These are phyloP conservation scores for Haplotaxodon microlepis DNA, from an alignment of 2,113 vertebrate species.

Conservation along the genomic window DNA sequence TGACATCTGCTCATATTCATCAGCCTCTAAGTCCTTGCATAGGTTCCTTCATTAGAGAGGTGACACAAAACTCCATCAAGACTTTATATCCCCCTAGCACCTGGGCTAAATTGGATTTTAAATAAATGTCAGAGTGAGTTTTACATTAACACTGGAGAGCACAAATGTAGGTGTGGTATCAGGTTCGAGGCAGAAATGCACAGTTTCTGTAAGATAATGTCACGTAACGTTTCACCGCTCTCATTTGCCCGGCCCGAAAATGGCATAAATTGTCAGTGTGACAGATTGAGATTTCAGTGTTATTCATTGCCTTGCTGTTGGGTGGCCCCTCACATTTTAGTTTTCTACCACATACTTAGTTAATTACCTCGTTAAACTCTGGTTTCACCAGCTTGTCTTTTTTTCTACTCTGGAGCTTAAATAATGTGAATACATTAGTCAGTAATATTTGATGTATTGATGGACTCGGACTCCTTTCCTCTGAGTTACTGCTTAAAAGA, in stretches of 20 bases:
- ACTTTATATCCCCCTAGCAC: conserved; percentile 64
- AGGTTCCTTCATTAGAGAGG: conserved; percentile 69
- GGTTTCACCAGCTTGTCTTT: background rate
- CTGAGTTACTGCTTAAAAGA: background rate
- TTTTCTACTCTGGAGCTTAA: background rate
- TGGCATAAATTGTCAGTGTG: background rate
- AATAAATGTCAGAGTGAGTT: conserved; percentile 74
- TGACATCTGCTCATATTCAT: conserved; percentile 76
- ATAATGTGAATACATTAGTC: background rate
- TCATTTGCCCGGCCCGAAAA: background rate
- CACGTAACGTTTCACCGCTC: background rate
- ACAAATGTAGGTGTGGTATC: conserved; percentile 31
- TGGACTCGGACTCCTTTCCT: background rate
- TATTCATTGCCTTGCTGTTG: background rate
- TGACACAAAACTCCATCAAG: conserved; percentile 68
- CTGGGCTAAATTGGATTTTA: conserved; percentile 75
- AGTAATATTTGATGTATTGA: background rate
- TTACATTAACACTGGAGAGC: conserved; percentile 51
- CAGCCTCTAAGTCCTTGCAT: conserved; percentile 57
- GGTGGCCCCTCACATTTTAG: background rate
- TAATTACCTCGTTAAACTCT: background rate
- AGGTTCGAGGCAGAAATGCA: background rate
- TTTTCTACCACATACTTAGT: background rate
- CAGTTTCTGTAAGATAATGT: conserved; percentile 32
- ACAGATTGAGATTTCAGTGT: background rate